Conservation (phyloP, 1,140 invertebrate genomes). For the Hyles vespertilio region DNA sequence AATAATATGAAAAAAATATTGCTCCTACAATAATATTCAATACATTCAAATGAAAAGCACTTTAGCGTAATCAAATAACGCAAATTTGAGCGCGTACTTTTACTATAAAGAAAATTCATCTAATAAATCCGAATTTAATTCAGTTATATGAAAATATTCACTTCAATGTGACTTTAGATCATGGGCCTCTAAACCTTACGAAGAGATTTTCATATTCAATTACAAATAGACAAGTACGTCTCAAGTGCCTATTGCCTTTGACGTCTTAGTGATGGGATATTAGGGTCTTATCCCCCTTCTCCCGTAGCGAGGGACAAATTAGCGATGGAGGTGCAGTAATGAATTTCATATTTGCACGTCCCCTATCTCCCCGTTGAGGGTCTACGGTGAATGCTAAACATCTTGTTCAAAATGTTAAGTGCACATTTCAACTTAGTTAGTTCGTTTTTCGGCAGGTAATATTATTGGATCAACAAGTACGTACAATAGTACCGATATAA, state of each 20-base stretch:
- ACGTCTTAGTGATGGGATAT: slow-evolving; percentile 58
- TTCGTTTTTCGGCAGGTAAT: too few relatives aligned
- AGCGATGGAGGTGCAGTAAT: slow-evolving; percentile 38
- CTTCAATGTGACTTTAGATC: slow-evolving; percentile 27
- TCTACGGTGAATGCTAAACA: too few relatives aligned
- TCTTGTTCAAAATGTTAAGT: too few relatives aligned
- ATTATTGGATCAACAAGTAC: too few relatives aligned
- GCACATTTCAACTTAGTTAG: too few relatives aligned
- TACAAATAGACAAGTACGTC: slow-evolving; percentile 71
- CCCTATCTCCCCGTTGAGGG: slow-evolving; percentile 10
- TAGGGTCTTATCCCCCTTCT: slow-evolving; percentile 36
- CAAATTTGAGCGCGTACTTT: too few relatives aligned
- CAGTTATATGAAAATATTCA: neutral
- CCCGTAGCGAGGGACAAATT: slow-evolving; percentile 36
- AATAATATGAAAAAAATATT: slow-evolving; percentile 1
- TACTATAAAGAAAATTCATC: too few relatives aligned
- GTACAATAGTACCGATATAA: too few relatives aligned
- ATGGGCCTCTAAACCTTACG: slow-evolving; percentile 26
- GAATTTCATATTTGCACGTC: slow-evolving; percentile 38
- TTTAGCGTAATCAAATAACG: too few relatives aligned
- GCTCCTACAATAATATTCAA: neutral
- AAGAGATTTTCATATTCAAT: slow-evolving; percentile 72
- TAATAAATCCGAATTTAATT: too few relatives aligned
- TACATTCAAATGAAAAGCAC: neutral
- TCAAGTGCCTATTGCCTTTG: slow-evolving; percentile 56